Conservation (phyloP, 2,888 invertebrate genomes). For the Noctua janthe region DNA sequence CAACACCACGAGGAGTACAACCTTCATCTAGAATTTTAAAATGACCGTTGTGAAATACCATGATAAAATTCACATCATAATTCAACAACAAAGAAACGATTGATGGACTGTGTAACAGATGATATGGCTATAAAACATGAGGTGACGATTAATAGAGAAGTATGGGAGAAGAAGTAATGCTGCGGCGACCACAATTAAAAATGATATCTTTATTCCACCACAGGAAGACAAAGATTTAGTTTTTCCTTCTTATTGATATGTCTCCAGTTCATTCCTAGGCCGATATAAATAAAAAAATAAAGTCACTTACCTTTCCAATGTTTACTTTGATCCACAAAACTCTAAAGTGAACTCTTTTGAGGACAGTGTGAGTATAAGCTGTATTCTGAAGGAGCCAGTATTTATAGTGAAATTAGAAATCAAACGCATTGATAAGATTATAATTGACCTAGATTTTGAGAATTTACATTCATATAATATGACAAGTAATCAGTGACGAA, state of each 20-base stretch:
- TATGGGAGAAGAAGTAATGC: not conserved
- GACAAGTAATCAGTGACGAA: not conserved
- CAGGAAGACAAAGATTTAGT: not conserved
- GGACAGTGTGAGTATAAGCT: slow-evolving; percentile 16
- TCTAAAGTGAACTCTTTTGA: slow-evolving; percentile 2
- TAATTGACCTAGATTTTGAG: not conserved
- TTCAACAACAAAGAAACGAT: not conserved
- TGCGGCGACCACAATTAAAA: not conserved
- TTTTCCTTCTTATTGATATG: not conserved
- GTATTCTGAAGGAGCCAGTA: slow-evolving; percentile 8
- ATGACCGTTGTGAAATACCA: no score
- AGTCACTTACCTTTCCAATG: not conserved
- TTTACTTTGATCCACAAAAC: not conserved
- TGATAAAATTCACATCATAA: not conserved
- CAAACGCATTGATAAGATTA: not conserved
- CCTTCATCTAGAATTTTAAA: slow-evolving; percentile 39
- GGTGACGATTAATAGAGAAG: not conserved
- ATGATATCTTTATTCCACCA: not conserved
- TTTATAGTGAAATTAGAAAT: slow-evolving; percentile 27
- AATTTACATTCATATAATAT: not conserved
- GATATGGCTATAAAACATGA: not conserved
- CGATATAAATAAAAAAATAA: not conserved
- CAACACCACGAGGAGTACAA: slow-evolving; percentile 20
- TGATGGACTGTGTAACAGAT: not conserved
- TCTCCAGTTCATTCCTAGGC: not conserved